Evolutionary conservation across 2,888 invertebrate species (phyloP), one percentile per base, ranked within the genome.

Genomic region (Eutolmus rufibarbis): DNA sequence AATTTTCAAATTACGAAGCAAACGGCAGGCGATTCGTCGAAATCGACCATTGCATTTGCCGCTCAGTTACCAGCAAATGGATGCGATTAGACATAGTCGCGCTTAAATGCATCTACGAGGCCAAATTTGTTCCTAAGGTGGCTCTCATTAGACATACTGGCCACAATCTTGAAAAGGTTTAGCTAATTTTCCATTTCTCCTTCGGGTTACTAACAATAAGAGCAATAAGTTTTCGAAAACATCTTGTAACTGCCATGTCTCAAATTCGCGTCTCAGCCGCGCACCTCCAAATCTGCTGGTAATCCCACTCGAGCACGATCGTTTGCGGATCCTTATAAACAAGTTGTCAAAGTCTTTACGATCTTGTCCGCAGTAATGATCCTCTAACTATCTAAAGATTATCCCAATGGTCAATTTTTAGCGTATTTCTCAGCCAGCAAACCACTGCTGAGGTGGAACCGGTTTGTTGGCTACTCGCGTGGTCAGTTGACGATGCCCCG

Each of bases 261-360:
- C 40, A 37, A 31, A 76, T 19, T n/a, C 14, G 40, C 76, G 2
- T 1, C 40, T 76, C n/a, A 37, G 40, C 7, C 19, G 34, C 34
- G 37, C n/a, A 34, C 34, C 34, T 34, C 37, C 76, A 76, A 76
- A 76, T 76, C 37, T 82, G 31, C n/a, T 37, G 56, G 51, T 57
- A 56, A 37, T 82, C 37, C 82, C 66, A 81, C 84, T 37, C 37
- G 34, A 78, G 76, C 40, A 84, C n/a, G 43, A 74, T 76, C 66
- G 86, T 84, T 82, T 57, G 16, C 57, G 56, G 82, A 82, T 66
- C 82, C 82, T 57, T 82, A 57, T 56, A 82, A 82, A 78, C 85
- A 88, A 88, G 87, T 87, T 86, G 87, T 88, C 87, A 88, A 87
- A 88, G 78, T 85, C 87, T 88, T 88, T 88, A 88, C 84, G 88